Evolutionary conservation across 2,888 invertebrate genomes (phyloP), one percentile per base, ranked within the genome.

Genomic region (Halictus quadricinctus): DNA sequence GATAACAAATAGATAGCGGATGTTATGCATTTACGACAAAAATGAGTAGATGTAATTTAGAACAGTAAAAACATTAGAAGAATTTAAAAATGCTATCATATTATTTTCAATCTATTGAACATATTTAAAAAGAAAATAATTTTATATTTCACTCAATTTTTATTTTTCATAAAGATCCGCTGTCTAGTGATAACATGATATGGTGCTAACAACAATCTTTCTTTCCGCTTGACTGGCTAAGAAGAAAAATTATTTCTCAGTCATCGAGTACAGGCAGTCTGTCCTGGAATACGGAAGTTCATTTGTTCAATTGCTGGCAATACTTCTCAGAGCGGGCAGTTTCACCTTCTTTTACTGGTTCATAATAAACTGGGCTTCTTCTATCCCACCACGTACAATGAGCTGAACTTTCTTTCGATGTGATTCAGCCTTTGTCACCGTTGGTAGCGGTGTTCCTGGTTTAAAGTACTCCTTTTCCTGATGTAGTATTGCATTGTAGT

Each of bases 371-470:
- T 36, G 66, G 66, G 66, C 66, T 66, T 66, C 66, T 66, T 36
- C 66, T 66, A 41, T 66, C 66, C 66, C 66, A 66, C 66, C 66
- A 41, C 41, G 41, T 8, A 66, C 66, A 66, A 66, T 66, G 66
- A 66, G 66, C 66, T 36, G 66, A 66, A 66, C 66, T 66, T 66
- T 66, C 66, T 66, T 66, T 36, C 66, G 66, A 64, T 64, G 64
- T 64, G 64, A 41, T 66, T 66, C 66, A 66, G 66, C 66, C 66
- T 66, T 66, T 66, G 66, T 66, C 66, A 66, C 66, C 66, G 66
- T 66, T 36, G 36, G 8, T 41, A 36, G 36, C 66, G 66, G 66
- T 66, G 66, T 41, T 66, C 36, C 36, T 66, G 66, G 36, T 66
- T 66, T 66, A 36, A 10, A 66, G 66, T 66, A 66, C 18, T 21